Base-by-base conservation (phyloP, 2,113 vertebrate species). In the Dissostichus mawsoni region DNA sequence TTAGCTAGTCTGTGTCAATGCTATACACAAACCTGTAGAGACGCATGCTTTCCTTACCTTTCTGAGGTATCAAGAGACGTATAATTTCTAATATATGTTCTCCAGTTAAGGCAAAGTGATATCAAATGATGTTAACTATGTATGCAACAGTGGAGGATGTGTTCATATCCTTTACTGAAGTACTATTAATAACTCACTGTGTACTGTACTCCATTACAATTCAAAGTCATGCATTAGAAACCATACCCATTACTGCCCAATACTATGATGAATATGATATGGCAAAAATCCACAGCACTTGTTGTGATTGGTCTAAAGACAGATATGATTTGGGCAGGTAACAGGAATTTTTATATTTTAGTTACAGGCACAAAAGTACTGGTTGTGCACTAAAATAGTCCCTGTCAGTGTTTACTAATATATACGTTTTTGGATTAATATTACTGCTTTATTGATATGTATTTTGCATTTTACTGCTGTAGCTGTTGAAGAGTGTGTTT, bases 1-100 rank as follows among this genome's bases (percentile, higher is more conserved):
- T 78, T 68, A 85, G 73, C 44, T n/a, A 5, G 45, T 41, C 2
- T 1, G 44, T 23, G 13, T 41, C 53, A 64, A 48, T 67, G 33
- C 16, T 23, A 9, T 72, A 17, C 16, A 36, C 58, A 69, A 5
- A 29, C n/a, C 23, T 3, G 17, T 23, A 14, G 11, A 52, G n/a
- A 14, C 13, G 55, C 23, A n/a, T 74, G 69, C 67, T 52, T 51
- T 2, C 14, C 10, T 5, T 5, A 1, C 12, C 56, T 0, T 8
- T 18, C 10, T 13, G 4, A 5, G 14, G 1, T 55, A 14, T 47
- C 4, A 6, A 45, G 33, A 9, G 14, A 69, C 25, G 9, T 56
- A 56, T 18, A 33, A 17, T 20, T 13, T 33, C 41, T n/a, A 44
- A 6, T 50, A n/a, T 64, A 7, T 72, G 2, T 51, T 50, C 17